Base-by-base conservation (phyloP, 2,888 invertebrate genomes). In the Eustalomyia histrio region DNA sequence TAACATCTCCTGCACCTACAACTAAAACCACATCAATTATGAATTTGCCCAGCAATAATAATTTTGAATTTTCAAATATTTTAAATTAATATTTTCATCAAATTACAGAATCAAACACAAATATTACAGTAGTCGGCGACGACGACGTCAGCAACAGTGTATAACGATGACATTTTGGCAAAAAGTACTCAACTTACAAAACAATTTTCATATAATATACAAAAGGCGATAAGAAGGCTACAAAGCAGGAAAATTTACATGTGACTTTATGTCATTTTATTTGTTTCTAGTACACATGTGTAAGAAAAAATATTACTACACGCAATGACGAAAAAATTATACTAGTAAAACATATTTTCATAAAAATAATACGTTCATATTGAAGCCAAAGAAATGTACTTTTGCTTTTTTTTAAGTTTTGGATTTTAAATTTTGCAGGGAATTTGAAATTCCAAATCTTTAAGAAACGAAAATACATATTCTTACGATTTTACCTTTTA, bases 151-250 rank as follows among this genome's bases (percentile, higher is more conserved):
- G 52, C 65, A 53, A 55, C 64, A 33, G 50, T 73, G 9, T 69
- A 81, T 16, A 73, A 76, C 21, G 81, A 61, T 67, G 81, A 78
- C 74, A 78, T 81, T 69, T 74, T 91, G 17, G 90, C 90, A 58
- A 82, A 88, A 57, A 86, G 86, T 76, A 90, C 91, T 50, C 88
- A 88, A 79, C 83, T 87, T 81, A 89, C 91, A 55, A 87, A 87
- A 63, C 83, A 86, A 81, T 83, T 86, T 43, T 74, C 86, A 10
- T 83, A 85, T 3, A 85, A 84, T 47, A 76, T 88, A 55, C 81
- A 85, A 64, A 85, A 85, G 35, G 76, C 86, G 60, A 79, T 86
- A 39, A 83, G 69, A 35, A 84, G 85, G 76, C 60, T 90, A 35
- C 86, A 89, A 83, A 85, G 72, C 83, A 88, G 89, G 64, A 87